Base-by-base conservation (phyloP, 2,797 vertebrate genomes). In the Menidia menidia region DNA sequence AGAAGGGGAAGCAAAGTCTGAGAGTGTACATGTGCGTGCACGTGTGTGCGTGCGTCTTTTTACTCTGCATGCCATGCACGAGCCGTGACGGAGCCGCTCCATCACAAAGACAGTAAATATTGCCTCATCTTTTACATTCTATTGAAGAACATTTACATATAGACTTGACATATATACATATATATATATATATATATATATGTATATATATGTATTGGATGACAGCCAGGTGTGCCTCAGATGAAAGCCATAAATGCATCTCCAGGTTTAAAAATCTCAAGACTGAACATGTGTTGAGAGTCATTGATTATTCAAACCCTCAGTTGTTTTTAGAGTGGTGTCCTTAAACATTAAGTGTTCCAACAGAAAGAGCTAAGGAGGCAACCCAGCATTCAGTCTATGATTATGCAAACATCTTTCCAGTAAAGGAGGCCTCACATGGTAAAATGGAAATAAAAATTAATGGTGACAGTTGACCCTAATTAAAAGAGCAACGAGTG, bases 121-220 rank as follows among this genome's bases (percentile, higher is more conserved):
- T 25, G 25, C 25, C 2, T 25, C 25, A 25, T 25, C 25, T 25
- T 43, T 55, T 63, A 42, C 41, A 69, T 73, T 76, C 8, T 25
- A 48, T 33, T 51, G 19, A 60, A 33, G n/a, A 16, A 11, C 16
- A 35, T 2, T 77, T n/a, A 32, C 50, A 71, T 54, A 42, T 11
- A 44, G 18, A 31, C 59, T 30, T 31, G 50, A 3, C 31, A 60
- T 48, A 63, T 42, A 13, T 6, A 52, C n/a, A 53, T 32, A 64
- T 42, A 43, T 42, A 43, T 32, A n/a, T 64, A 4, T 25, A n/a
- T n/a, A n/a, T n/a, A n/a, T n/a, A n/a, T n/a, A n/a, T n/a, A n/a
- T n/a, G n/a, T n/a, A n/a, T n/a, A n/a, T n/a, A n/a, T 50, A 33
- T 54, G 15, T 64, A 33, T 30, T 64, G 41, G 15, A 45, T 33